Conservation (phyloP, 1,140 invertebrate genomes). For the Achatina immaculata region DNA sequence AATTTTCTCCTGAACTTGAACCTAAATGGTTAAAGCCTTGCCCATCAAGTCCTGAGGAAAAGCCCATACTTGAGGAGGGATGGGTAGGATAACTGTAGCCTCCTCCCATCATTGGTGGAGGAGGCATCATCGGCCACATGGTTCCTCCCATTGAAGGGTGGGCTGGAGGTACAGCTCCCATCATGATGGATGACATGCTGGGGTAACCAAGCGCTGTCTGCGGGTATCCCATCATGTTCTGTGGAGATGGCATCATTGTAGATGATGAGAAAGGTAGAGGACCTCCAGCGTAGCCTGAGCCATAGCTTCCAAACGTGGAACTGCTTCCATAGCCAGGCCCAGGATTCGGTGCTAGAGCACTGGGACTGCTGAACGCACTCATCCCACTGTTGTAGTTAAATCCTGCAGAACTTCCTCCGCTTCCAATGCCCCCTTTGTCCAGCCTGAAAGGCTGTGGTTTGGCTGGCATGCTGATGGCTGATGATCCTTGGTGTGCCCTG, state of each 20-base stretch:
- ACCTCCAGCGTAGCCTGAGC: slow-evolving; percentile 6
- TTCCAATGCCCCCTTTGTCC: slow-evolving; percentile 12
- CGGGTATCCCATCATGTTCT: slow-evolving; percentile 39
- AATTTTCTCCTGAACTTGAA: not conserved
- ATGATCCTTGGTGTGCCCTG: slow-evolving; percentile 27
- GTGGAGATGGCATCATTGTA: slow-evolving; percentile 24
- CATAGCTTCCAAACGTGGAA: slow-evolving; percentile 29
- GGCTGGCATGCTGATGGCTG: slow-evolving; percentile 21
- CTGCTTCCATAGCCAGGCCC: slow-evolving; percentile 16
- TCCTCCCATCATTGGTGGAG: slow-evolving; percentile 35
- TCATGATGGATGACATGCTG: slow-evolving; percentile 35
- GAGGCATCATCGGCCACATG: slow-evolving; percentile 39
- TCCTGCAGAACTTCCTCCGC: not conserved
- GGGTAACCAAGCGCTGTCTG: slow-evolving; percentile 30
- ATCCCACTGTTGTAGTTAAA: slow-evolving; percentile 31
- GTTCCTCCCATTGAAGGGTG: slow-evolving; percentile 4
- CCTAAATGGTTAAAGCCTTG: slow-evolving; percentile 25
- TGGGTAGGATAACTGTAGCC: slow-evolving; percentile 25
- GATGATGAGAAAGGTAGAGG: slow-evolving; percentile 22
- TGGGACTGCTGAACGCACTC: slow-evolving; percentile 33
- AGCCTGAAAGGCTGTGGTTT: slow-evolving; percentile 24
- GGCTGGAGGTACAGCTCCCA: not conserved
- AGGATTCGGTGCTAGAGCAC: not conserved
- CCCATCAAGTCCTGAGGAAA: slow-evolving; percentile 21
- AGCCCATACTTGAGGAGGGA: slow-evolving; percentile 25